phyloP scores from a whole-genome alignment of 2,113 vertebrate genomes.

The Dromiciops gliroides region DNA sequence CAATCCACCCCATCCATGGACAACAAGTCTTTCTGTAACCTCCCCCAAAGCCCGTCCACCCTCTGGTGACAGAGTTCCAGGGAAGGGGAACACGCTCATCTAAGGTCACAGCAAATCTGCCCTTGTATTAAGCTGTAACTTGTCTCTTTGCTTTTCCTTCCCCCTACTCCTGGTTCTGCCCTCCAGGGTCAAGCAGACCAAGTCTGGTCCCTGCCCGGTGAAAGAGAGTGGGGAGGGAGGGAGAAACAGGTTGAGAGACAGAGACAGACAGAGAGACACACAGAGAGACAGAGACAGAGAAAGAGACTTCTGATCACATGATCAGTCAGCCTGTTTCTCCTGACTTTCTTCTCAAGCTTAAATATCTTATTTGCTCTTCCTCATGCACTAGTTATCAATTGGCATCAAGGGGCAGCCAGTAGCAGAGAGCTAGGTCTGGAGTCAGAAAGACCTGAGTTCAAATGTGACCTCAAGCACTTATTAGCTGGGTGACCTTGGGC shows the following conservation, averaged over 20 bases:
- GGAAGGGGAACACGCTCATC: too few relatives aligned
- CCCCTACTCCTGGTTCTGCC: too few relatives aligned
- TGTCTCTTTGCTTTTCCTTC: neutral
- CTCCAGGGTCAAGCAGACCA: neutral
- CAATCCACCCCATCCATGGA: neutral
- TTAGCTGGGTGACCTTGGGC: neutral
- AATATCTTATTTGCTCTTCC: neutral
- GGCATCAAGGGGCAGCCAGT: neutral
- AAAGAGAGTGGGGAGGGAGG: too few relatives aligned
- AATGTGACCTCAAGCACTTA: neutral
- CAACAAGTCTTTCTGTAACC: neutral
- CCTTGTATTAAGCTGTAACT: neutral
- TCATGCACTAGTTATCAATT: neutral
- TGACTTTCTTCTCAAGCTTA: neutral
- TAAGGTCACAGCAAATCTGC: neutral
- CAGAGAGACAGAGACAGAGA: too few relatives aligned
- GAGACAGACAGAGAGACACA: too few relatives aligned
- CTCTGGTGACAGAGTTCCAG: too few relatives aligned
- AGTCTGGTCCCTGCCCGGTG: neutral
- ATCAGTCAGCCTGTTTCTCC: neutral
- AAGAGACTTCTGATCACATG: neutral
- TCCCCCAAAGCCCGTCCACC: neutral
- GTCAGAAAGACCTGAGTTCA: neutral
- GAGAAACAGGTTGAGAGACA: too few relatives aligned
- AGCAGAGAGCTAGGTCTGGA: neutral